Evolutionary conservation across 2,797 vertebrate genomes (phyloP).

Genomic region (Cryptoblepharus egeriae): DNA sequence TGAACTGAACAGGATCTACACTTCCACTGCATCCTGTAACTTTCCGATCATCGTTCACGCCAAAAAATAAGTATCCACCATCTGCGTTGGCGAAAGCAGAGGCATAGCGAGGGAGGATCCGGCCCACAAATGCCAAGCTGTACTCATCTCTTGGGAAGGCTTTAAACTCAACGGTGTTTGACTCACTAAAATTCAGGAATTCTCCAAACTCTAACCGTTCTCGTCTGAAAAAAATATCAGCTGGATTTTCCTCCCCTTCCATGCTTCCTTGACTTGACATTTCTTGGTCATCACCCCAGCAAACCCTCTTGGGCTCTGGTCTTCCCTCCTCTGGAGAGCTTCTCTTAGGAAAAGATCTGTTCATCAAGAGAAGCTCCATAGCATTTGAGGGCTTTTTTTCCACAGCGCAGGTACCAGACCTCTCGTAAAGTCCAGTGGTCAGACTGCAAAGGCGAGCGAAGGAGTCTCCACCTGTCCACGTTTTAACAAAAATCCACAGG

Average conservation of each 20-base stretch:
- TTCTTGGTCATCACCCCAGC: not conserved
- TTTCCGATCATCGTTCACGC: slow-evolving; percentile 46
- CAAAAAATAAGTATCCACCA: slow-evolving; percentile 64
- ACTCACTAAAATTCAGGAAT: slow-evolving; percentile 62
- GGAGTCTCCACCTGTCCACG: slow-evolving; percentile 25
- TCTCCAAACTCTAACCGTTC: slow-evolving; percentile 16
- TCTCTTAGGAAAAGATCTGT: slow-evolving; percentile 1
- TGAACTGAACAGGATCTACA: not conserved
- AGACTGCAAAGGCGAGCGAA: slow-evolving; percentile 38
- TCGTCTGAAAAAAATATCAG: slow-evolving; percentile 44
- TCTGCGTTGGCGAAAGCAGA: slow-evolving; percentile 64
- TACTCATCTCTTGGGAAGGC: slow-evolving; percentile 37
- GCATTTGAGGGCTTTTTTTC: not conserved
- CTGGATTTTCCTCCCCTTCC: slow-evolving; percentile 20
- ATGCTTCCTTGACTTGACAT: not conserved
- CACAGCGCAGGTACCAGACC: slow-evolving; percentile 36
- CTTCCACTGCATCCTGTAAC: slow-evolving; percentile 49
- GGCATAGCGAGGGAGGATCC: slow-evolving; percentile 28
- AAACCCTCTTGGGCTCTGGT: not conserved
- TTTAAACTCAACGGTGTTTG: slow-evolving; percentile 61
- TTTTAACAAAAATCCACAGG: slow-evolving; percentile 66
- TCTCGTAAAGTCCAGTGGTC: slow-evolving; percentile 49
- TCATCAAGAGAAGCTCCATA: slow-evolving; percentile 44
- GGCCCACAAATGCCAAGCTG: not conserved
- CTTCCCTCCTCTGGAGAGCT: not conserved